Percentiles rank a stretch among this genome's conserved stretches.
Evolutionary conservation across 2,888 invertebrate genomes (phyloP).

Genomic region (Xiphydria camelus): DNA sequence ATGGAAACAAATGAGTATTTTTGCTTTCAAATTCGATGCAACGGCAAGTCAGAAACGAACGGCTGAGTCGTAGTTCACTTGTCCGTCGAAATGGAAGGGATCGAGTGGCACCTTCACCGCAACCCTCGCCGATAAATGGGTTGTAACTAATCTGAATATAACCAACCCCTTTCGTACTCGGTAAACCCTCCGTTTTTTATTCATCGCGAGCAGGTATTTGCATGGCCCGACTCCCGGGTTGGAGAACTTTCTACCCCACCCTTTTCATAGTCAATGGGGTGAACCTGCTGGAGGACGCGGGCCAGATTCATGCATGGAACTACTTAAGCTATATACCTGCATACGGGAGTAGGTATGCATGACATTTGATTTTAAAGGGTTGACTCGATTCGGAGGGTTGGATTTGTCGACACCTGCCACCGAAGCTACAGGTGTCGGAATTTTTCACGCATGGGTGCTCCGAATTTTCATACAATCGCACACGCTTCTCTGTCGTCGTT

Average conservation of each 20-base stretch:
- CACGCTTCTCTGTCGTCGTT: no score
- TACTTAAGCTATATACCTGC: conserved; percentile 26
- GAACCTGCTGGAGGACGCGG: conserved; percentile 31
- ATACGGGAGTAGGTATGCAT: conserved; percentile 16
- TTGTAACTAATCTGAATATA: conserved; percentile 50
- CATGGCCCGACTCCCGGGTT: conserved; percentile 37
- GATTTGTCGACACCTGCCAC: conserved; percentile 18
- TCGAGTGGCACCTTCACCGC: not conserved
- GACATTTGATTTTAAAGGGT: conserved; percentile 18
- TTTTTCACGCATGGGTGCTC: no score
- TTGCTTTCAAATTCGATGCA: no score
- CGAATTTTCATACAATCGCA: no score
- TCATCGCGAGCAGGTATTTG: conserved; percentile 45
- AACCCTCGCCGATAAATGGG: no score
- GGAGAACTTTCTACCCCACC: conserved; percentile 45
- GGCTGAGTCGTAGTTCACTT: no score
- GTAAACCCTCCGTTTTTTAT: conserved; percentile 39
- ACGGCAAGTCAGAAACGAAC: no score
- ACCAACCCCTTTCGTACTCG: conserved; percentile 40
- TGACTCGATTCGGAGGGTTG: conserved; percentile 5
- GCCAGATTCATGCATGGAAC: no score
- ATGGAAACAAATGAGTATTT: no score
- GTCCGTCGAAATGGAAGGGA: not conserved
- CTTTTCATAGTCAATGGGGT: conserved; percentile 34
- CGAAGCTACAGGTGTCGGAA: not conserved